These are phyloP conservation scores for Sceliomorpha sp. DNA, from an alignment of 2,888 invertebrate genomes.

Conservation along the genomic window DNA sequence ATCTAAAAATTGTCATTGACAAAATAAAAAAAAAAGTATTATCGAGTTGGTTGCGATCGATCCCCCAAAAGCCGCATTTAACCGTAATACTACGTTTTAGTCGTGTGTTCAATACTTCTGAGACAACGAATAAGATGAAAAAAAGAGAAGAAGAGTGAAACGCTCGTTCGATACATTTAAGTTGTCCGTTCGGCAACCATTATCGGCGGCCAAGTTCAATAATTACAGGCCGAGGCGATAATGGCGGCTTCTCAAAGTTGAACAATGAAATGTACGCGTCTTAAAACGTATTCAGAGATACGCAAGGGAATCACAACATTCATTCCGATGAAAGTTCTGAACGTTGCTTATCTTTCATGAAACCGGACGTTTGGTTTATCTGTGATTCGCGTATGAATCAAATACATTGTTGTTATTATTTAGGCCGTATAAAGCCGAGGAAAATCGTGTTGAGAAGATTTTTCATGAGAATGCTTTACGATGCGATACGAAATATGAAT, in stretches of 20 bases:
- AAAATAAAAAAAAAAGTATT: too few relatives aligned
- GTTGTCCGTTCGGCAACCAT: conserved; percentile 34
- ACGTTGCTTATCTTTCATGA: conserved; percentile 32
- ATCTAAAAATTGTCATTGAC: too few relatives aligned
- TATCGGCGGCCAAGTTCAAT: conserved; percentile 36
- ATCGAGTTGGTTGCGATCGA: too few relatives aligned
- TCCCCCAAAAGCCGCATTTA: too few relatives aligned
- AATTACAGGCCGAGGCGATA: conserved; percentile 51
- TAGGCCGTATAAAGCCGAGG: too few relatives aligned
- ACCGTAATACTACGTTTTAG: too few relatives aligned
- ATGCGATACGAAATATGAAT: too few relatives aligned
- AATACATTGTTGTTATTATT: too few relatives aligned
- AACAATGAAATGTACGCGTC: conserved; percentile 31
- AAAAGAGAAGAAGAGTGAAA: conserved; percentile 13
- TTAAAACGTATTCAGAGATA: conserved; percentile 17
- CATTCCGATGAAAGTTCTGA: conserved; percentile 17
- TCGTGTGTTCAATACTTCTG: neutral
- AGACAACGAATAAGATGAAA: neutral
- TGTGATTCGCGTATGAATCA: too few relatives aligned
- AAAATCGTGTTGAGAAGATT: too few relatives aligned
- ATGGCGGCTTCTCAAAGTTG: conserved; percentile 31
- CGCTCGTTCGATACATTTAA: conserved; percentile 7
- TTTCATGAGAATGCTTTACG: too few relatives aligned
- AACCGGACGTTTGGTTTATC: neutral
- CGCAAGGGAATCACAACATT: conserved; percentile 29